phyloP scores from a whole-genome alignment of 2,797 vertebrate genomes.

The Leuciscus waleckii region DNA sequence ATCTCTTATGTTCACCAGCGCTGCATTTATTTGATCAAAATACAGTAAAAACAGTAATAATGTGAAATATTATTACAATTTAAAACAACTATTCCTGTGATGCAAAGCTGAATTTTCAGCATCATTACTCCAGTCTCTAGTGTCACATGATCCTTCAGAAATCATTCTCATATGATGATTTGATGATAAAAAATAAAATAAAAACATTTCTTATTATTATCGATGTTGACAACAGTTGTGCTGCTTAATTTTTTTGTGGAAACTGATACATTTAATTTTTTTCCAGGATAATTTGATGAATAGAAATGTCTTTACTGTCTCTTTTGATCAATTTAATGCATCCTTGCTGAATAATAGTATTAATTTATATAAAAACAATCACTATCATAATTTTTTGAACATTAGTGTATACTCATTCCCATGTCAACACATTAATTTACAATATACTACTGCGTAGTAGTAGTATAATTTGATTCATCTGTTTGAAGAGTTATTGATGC shows the following conservation, averaged over 20 bases:
- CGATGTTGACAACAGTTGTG: too few species aligned
- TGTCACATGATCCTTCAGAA: neutral
- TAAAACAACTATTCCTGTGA: neutral
- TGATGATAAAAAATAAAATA: neutral
- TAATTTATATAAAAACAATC: neutral
- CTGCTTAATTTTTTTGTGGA: neutral
- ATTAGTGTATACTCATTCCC: neutral
- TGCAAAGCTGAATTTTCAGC: too few species aligned
- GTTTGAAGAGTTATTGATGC: neutral
- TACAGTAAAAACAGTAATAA: neutral
- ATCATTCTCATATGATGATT: neutral
- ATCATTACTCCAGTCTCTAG: neutral
- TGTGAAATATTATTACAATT: neutral
- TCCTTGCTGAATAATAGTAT: neutral
- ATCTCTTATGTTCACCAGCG: neutral
- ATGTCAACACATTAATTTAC: neutral
- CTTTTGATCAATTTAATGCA: neutral
- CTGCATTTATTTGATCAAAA: neutral
- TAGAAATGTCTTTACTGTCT: neutral
- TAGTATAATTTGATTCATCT: neutral
- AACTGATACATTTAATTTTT: too few species aligned
- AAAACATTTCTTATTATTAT: neutral
- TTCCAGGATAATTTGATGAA: neutral
- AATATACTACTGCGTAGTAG: neutral
- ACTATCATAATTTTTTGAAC: neutral